Percentiles rank a stretch among this genome's conserved stretches.
phyloP scores from a whole-genome alignment of 2,888 invertebrate species.

The Drosophila affinis region DNA sequence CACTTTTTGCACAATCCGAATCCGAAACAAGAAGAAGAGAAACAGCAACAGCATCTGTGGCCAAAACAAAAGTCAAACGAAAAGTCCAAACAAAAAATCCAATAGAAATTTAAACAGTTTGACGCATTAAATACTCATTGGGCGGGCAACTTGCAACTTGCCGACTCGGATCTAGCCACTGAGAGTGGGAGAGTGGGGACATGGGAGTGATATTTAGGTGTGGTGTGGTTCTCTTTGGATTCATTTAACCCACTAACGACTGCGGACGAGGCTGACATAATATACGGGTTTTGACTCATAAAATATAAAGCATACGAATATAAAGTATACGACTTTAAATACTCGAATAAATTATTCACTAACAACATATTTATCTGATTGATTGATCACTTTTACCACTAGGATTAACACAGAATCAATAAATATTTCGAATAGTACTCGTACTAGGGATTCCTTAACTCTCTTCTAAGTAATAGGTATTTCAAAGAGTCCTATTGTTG shows the following conservation, averaged over 20 bases:
- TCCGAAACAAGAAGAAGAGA: constrained; percentile 42
- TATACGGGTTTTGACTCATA: background rate
- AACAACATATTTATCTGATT: too few species aligned
- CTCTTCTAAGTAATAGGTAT: too few species aligned
- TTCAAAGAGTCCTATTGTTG: too few species aligned
- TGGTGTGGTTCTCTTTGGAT: background rate
- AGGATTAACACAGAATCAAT: too few species aligned
- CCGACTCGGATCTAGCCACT: constrained; percentile 31
- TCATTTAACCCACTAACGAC: constrained; percentile 23
- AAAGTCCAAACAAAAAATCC: constrained; percentile 63
- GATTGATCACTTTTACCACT: too few species aligned
- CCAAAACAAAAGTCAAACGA: constrained; percentile 71
- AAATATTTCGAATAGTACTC: too few species aligned
- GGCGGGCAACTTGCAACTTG: constrained; percentile 31
- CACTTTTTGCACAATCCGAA: constrained; percentile 61
- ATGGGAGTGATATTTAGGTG: constrained; percentile 1
- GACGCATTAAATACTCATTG: constrained; percentile 77
- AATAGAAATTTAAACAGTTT: constrained; percentile 80
- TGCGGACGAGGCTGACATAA: too few species aligned
- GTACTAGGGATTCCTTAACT: too few species aligned
- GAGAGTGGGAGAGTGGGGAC: background rate
- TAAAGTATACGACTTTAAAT: too few species aligned
- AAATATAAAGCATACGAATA: too few species aligned
- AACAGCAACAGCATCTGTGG: constrained; percentile 61
- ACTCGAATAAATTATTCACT: too few species aligned